These are phyloP conservation scores for Paramuricea clavata DNA, from an alignment of 92 coral and sea anemone genomes.

Conservation along the genomic window DNA sequence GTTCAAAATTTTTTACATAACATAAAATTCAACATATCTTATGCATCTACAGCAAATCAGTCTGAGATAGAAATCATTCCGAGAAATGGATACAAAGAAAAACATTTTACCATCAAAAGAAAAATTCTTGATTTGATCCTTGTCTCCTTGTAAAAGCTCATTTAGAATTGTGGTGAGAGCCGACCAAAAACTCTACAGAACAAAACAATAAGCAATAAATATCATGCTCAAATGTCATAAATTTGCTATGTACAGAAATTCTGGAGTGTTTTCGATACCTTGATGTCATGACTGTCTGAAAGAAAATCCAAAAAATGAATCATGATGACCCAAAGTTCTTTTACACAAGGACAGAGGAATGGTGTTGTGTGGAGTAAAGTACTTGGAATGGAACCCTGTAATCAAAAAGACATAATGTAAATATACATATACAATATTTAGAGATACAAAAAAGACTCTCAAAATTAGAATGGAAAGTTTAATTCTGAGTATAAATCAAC, in stretches of 20 bases:
- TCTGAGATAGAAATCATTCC: neutral
- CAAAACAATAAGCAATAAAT: neutral
- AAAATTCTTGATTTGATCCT: slow-evolving; percentile 5
- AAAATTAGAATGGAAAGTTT: too few species aligned
- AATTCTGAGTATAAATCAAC: neutral
- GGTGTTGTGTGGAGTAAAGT: slow-evolving; percentile 68
- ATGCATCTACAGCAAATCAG: too few species aligned
- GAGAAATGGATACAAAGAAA: too few species aligned
- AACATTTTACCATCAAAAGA: slow-evolving; percentile 32
- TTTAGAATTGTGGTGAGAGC: slow-evolving; percentile 77
- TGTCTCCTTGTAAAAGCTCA: slow-evolving; percentile 67
- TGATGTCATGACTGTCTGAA: slow-evolving; percentile 64
- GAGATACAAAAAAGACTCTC: too few species aligned
- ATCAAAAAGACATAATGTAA: neutral
- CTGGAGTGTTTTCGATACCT: slow-evolving; percentile 55
- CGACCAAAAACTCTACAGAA: slow-evolving; percentile 88
- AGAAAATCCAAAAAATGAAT: slow-evolving; percentile 78
- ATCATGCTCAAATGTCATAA: too few species aligned
- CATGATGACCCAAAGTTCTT: slow-evolving; percentile 82
- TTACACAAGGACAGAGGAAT: slow-evolving; percentile 79
- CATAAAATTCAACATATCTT: too few species aligned
- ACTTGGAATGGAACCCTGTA: slow-evolving; percentile 63
- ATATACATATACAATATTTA: too few species aligned
- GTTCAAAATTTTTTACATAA: too few species aligned
- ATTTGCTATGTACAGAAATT: too few species aligned